These are phyloP conservation scores for Synanthedon myopaeformis DNA, from an alignment of 2,888 invertebrate species.

Conservation along the genomic window DNA sequence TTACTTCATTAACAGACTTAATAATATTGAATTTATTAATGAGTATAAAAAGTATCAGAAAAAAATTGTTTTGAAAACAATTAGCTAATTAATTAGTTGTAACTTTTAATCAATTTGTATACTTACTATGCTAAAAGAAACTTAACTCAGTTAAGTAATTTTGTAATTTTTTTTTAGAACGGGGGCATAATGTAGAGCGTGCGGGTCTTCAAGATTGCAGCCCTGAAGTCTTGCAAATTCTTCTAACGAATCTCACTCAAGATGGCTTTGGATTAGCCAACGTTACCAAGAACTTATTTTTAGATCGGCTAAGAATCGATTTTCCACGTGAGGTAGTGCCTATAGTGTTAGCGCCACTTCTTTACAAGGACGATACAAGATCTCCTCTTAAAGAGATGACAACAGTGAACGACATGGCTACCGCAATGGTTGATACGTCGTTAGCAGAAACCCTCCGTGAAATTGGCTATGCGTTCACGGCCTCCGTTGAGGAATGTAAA, in stretches of 20 bases:
- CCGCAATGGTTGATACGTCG: slow-evolving; percentile 78
- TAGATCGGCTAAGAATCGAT: slow-evolving; percentile 84
- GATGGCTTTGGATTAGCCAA: slow-evolving; percentile 75
- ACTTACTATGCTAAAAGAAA: too few species aligned
- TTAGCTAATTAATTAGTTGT: too few species aligned
- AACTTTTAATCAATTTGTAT: too few species aligned
- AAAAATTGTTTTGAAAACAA: too few species aligned
- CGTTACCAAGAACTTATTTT: slow-evolving; percentile 83
- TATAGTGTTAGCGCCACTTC: slow-evolving; percentile 87
- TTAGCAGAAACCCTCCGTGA: slow-evolving; percentile 91
- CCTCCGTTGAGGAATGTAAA: slow-evolving; percentile 88
- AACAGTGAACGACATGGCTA: slow-evolving; percentile 71
- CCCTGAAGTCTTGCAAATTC: slow-evolving; percentile 74
- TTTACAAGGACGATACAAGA: slow-evolving; percentile 84
- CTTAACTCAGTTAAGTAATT: too few species aligned
- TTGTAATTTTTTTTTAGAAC: slow-evolving; percentile 50
- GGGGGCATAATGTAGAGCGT: slow-evolving; percentile 76
- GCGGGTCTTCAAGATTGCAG: slow-evolving; percentile 91
- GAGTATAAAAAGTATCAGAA: too few species aligned
- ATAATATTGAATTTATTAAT: too few species aligned
- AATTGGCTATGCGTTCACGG: slow-evolving; percentile 91
- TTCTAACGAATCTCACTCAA: slow-evolving; percentile 75
- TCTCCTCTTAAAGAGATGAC: slow-evolving; percentile 74
- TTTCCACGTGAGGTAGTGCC: slow-evolving; percentile 89
- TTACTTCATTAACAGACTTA: too few species aligned